Base-by-base conservation (phyloP, 2,888 invertebrate genomes). In the Ectemnius continuus region DNA sequence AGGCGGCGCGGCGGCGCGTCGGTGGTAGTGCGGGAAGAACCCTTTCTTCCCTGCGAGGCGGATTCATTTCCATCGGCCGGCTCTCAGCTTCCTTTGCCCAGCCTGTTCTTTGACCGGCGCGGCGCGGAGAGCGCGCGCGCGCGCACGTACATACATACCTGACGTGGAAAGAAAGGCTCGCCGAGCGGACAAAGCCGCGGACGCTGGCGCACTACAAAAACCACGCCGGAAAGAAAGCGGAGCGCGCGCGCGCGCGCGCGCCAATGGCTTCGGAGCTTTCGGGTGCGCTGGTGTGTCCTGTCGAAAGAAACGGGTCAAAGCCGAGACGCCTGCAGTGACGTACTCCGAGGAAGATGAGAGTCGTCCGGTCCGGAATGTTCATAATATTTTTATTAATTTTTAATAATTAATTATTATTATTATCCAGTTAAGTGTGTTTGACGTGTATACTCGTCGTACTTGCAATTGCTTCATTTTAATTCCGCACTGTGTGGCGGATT, bases 101-200 rank as follows among this genome's bases (percentile, higher is more conserved):
- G 68, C 61, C n/a, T 46, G 58, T 68, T 46, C 68, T 58, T 65
- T 20, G 69, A 73, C 59, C 36, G 65, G 69, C 72, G 52, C 36
- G 65, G 69, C 72, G 52, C 26, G 26, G 52, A 56, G 58, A 63
- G 60, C 20, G 20, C 3, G 23, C 28, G 77, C n/a, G n/a, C n/a
- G n/a, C n/a, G n/a, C n/a, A n/a, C n/a, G n/a, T n/a, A n/a, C n/a
- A n/a, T n/a, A n/a, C n/a, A n/a, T 73, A 75, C 75, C 79, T 75
- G 76, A 76, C 79, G 70, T 78, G 61, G 52, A 45, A 64, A 69
- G 76, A 62, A 79, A 79, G 70, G 76, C 63, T 67, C 52, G 52
- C 67, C 59, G 46, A 23, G 56, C 48, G 61, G 61, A 75, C 74
- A 63, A 75, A 69, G 73, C 68, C 23, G 11, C 26, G 47, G 52